These are phyloP conservation scores for Sylvilagus floridanus DNA, from an alignment of 2,797 vertebrate species.

Conservation along the genomic window DNA sequence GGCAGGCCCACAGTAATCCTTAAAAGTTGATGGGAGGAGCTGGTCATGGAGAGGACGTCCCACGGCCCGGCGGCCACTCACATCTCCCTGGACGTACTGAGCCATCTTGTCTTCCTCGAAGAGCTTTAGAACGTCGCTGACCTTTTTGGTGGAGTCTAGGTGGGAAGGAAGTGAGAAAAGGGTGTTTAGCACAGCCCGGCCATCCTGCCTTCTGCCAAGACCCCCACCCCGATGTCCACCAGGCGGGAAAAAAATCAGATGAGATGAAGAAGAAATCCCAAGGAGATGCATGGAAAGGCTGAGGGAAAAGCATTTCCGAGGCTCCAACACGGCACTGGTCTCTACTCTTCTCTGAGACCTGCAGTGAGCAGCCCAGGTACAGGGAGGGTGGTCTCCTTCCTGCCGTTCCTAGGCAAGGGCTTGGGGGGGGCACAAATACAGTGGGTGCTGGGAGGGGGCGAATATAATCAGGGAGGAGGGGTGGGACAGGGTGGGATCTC, in stretches of 20 bases:
- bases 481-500: neutral
- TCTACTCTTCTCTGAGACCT: conserved; percentile 7
- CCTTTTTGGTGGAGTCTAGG: conserved; percentile 94
- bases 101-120: conserved; percentile 92
- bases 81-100: conserved; percentile 92
- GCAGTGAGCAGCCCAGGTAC: neutral
- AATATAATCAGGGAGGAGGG: neutral
- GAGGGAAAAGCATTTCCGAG: conserved; percentile 16
- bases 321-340: neutral
- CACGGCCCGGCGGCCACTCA: conserved; percentile 85
- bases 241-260: neutral
- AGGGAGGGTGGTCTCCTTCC: neutral
- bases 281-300: conserved; percentile 17
- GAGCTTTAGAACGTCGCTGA: conserved; percentile 94
- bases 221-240: neutral
- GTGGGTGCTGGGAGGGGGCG: no score
- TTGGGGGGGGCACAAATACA: no score
- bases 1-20: neutral
- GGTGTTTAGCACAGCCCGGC: conserved; percentile 1
- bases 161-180: conserved; percentile 49
- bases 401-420: neutral
- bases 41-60: neutral
- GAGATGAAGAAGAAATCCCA: neutral
- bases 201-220: neutral
- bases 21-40: neutral